Evolutionary conservation across 2,113 vertebrate species (phyloP), one percentile per base, ranked within the genome.

Genomic region (Thryonomys swinderianus): DNA sequence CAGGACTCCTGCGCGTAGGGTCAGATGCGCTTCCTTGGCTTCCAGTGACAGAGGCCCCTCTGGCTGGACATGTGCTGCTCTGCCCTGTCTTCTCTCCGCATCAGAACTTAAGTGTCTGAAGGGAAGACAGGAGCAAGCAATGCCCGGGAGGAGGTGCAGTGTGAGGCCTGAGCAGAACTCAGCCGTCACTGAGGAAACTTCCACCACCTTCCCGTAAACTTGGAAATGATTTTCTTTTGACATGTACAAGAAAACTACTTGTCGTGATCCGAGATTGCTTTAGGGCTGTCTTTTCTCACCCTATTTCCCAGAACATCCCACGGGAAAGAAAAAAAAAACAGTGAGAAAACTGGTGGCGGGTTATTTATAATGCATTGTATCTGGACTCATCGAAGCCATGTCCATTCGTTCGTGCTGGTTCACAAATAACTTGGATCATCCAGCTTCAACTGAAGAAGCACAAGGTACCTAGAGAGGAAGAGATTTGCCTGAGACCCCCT

Each of bases 321-420:
- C 32, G n/a, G n/a, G 45, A 32, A 69, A 85, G 66, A 5, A 57
- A 53, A 57, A 57, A 57, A 20, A 57, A 57, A 4, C 4, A 27
- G 23, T 89, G 61, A 93, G 57, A 67, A 74, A 53, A 3, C 23
- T 14, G 62, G 34, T 21, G 18, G 23, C 45, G 8, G 21, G 12
- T 32, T 96, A 21, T 57, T 93, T 85, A 23, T 66, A 74, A 5
- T 74, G 2, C 7, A 34, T 42, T 40, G 9, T 45, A 32, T 74
- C 20, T 53, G 87, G 12, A 11, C 59, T 73, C 34, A 48, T 23
- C 45, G 45, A 62, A 84, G n/a, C 55, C 42, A 11, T 13, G 3
- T 64, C 91, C 96, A 81, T 82, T 78, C 81, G 53, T 69, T 51
- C 82, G 45, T 37, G 40, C 64, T 84, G 73, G 83, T 96, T 97